Conservation (phyloP, 2,797 vertebrate genomes). For the Sarcoramphus papa region DNA sequence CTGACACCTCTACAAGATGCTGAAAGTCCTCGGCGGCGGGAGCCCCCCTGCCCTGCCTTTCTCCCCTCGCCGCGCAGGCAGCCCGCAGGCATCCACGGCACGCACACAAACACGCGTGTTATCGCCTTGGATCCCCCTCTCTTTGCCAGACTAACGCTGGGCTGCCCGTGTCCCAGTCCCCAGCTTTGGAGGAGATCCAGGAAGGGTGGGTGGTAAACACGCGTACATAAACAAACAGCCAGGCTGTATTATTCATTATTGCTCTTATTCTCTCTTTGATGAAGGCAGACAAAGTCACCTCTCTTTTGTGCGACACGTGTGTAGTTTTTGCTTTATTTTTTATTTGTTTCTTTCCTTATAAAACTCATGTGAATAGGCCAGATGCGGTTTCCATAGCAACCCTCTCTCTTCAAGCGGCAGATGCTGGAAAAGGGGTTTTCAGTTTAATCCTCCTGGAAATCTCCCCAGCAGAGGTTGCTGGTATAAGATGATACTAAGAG, state of each 20-base stretch:
- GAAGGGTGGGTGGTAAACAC: not conserved
- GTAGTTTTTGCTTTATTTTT: slow-evolving; percentile 1
- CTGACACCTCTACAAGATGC: not conserved
- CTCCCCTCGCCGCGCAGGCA: rapidly evolving
- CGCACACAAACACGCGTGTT: rapidly evolving
- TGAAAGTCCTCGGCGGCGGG: not conserved
- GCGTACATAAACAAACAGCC: not conserved
- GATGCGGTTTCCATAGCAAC: slow-evolving; percentile 75
- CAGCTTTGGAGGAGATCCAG: not conserved
- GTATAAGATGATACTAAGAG: not conserved
- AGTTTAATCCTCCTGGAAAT: slow-evolving; percentile 59
- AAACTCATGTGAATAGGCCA: slow-evolving; percentile 45
- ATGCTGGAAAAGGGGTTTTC: slow-evolving; percentile 50
- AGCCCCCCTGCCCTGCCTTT: not conserved
- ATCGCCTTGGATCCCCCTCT: not conserved
- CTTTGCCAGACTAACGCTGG: not conserved
- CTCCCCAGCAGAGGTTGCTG: slow-evolving; percentile 19
- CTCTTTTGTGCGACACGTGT: not conserved
- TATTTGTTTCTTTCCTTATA: slow-evolving; percentile 33
- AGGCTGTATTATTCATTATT: not conserved
- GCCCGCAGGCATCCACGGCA: rapidly evolving
- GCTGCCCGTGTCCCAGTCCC: not conserved
- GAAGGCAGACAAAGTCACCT: not conserved
- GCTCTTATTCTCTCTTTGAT: not conserved
- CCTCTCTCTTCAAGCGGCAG: not conserved